Percentiles rank a stretch among this genome's conserved stretches.
These are phyloP conservation scores for Drosophila antonietae DNA, from an alignment of 2,888 invertebrate genomes.

Conservation along the genomic window DNA sequence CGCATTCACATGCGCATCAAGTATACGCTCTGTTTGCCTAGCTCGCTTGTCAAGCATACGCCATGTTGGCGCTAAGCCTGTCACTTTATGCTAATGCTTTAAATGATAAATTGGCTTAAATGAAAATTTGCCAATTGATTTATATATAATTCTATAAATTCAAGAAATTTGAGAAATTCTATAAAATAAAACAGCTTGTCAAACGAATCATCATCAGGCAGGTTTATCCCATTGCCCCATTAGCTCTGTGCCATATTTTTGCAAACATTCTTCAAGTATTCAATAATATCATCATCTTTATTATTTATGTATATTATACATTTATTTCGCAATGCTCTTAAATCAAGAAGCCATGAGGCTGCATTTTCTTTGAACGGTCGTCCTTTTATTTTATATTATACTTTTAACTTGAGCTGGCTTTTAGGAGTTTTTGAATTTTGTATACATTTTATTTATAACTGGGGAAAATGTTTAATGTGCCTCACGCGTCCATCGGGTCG, in stretches of 20 bases:
- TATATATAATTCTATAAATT: not conserved
- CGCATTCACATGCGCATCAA: not conserved
- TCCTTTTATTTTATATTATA: not conserved
- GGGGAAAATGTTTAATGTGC: slow-evolving; percentile 37
- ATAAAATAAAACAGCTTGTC: not conserved
- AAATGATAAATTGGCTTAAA: slow-evolving; percentile 52
- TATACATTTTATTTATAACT: slow-evolving; percentile 41
- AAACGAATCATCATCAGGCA: not conserved
- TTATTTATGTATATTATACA: not conserved
- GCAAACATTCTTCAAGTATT: not conserved
- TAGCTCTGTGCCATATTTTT: not conserved
- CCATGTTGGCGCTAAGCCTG: slow-evolving; percentile 1
- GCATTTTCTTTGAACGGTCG: slow-evolving; percentile 28
- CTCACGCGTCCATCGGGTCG: slow-evolving; percentile 56
- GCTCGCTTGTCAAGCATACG: not conserved
- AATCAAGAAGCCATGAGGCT: slow-evolving; percentile 28
- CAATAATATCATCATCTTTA: not conserved
- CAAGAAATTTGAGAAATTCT: not conserved
- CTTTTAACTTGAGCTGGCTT: not conserved
- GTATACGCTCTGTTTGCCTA: not conserved
- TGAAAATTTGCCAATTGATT: slow-evolving; percentile 21
- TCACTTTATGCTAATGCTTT: slow-evolving; percentile 23
- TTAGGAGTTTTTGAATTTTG: slow-evolving; percentile 5
- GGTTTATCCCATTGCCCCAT: not conserved
- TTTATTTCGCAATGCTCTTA: slow-evolving; percentile 2